Base-by-base conservation (phyloP, 2,113 vertebrate species). In the Puffinus mauretanicus region DNA sequence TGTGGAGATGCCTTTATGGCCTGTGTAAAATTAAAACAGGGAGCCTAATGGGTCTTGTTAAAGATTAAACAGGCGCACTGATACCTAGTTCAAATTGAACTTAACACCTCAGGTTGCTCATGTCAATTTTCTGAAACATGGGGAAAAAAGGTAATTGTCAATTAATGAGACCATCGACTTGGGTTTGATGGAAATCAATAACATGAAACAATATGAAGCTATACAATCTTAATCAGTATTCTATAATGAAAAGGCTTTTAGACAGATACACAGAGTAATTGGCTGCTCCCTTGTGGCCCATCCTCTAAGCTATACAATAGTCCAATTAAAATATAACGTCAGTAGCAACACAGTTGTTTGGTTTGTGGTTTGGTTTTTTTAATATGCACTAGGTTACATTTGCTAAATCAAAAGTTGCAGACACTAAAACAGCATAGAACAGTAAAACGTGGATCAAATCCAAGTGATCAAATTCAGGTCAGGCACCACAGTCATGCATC, bases 131-230 rank as follows among this genome's bases (percentile, higher is more conserved):
- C 90, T 96, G 94, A 97, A 97, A 97, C 96, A 97, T 67, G 54
- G 90, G 81, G 91, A 96, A 98, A 97, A 97, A 97, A 98, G 94
- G 97, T 98, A 98, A 98, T 98, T 98, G 98, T 98, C 98, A 97
- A 98, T 98, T 98, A 98, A 98, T 29, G 82, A 98, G 95, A 97
- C 95, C 93, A 97, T 97, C 66, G 76, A 89, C 90, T 90, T 96
- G 92, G 91, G 79, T 60, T 22, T 90, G 96, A 95, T 94, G 46
- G 96, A 96, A 98, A 98, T 98, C 98, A 96, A 98, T 98, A 98
- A 91, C 79, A 86, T 10, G 61, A 95, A 96, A 97, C 98, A 97
- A 97, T 96, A 96, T 85, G 46, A 96, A 96, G 88, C 70, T 76
- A 97, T 96, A 97, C 94, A 88, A 96, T 90, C 96, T 94, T 97